These are phyloP conservation scores for Keiferia lycopersicella DNA, from an alignment of 2,888 invertebrate genomes.

Conservation along the genomic window DNA sequence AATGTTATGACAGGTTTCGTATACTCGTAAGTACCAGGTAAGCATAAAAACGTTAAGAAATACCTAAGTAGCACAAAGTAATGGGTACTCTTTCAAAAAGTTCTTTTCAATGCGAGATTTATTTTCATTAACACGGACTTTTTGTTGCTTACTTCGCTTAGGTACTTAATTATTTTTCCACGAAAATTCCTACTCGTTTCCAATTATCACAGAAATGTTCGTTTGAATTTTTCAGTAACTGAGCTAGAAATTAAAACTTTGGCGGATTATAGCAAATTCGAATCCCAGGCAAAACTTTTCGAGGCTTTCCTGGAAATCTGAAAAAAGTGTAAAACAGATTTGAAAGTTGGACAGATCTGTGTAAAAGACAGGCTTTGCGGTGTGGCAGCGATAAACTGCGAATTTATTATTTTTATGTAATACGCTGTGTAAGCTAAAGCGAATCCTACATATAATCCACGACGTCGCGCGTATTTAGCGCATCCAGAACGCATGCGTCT, in stretches of 20 bases:
- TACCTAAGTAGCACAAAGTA: no score
- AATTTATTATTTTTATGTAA: background rate
- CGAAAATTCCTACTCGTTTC: background rate
- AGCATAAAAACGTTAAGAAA: no score
- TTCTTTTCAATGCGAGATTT: background rate
- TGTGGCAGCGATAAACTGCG: slow-evolving; percentile 40
- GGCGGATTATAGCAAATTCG: slow-evolving; percentile 27
- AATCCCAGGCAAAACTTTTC: slow-evolving; percentile 25
- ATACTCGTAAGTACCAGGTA: no score
- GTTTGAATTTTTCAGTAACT: background rate
- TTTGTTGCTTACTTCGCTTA: background rate
- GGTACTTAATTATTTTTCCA: background rate
- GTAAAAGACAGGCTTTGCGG: slow-evolving; percentile 45
- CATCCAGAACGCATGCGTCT: no score
- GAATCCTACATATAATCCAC: no score
- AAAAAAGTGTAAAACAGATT: slow-evolving; percentile 44
- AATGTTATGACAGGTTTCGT: no score
- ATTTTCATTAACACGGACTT: background rate
- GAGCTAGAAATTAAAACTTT: slow-evolving; percentile 23
- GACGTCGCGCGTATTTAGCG: no score
- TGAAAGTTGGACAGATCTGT: slow-evolving; percentile 4
- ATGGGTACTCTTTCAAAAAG: no score
- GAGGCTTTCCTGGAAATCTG: slow-evolving; percentile 25
- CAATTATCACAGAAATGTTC: background rate
- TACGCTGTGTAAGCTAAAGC: no score